Base-by-base conservation (phyloP, 2,113 vertebrate species). In the Rallus limicola region DNA sequence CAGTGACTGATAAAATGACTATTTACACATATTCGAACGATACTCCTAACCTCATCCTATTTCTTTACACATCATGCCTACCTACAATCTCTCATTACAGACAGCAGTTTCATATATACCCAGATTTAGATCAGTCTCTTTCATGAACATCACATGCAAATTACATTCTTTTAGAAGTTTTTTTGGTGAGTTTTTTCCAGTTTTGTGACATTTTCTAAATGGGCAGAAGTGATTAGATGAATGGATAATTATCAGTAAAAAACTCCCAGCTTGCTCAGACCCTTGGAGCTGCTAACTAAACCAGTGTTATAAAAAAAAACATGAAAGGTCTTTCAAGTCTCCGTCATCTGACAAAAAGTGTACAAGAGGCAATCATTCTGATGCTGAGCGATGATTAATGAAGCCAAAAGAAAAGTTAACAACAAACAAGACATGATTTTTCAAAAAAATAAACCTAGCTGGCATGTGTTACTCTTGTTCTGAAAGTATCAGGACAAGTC, bases 71-170 rank as follows among this genome's bases (percentile, higher is more conserved):
- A 48, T 46, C 53, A 21, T 19, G 42, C n/a, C 48, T 92, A 55
- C 74, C 65, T 44, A 29, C 76, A 89, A 83, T 94, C 76, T 96
- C 93, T 82, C 93, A 28, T 26, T 80, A 76, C 80, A 90, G 87
- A 10, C 8, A 31, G 55, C n/a, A 78, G 33, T 79, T 90, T 86
- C 71, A 74, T 72, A 70, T 86, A 82, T 44, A 44, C 21, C 55
- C 33, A 46, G 60, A 46, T 77, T 68, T 83, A 67, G 44, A 92
- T 60, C 48, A 80, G 75, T 42, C 12, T 68, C 34, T 79, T 76
- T 58, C 16, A 34, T 48, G 48, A 29, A 6, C 26, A 55, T 18
- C 13, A 72, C 38, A 29, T 33, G 17, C 34, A 44, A 88, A 34
- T 40, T 3, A 40, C 55, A 24, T 55, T 36, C 40, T 68, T 79